Base-by-base conservation (phyloP, 2,888 invertebrate species). In the Heliconius aoede region DNA sequence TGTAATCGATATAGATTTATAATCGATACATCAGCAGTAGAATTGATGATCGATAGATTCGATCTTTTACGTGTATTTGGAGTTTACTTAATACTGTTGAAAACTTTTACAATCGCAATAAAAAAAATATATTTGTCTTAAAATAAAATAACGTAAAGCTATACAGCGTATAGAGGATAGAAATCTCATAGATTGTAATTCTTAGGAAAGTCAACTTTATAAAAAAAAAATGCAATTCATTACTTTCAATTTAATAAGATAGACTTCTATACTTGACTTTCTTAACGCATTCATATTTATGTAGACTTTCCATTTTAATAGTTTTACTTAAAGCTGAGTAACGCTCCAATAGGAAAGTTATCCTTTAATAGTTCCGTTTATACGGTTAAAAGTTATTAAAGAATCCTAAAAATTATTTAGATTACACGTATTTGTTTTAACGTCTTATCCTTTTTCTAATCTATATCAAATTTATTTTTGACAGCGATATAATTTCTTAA, bases 231-330 rank as follows among this genome's bases (percentile, higher is more conserved):
- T 15, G 36, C 65, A 36, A 65, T 40, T 65, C 65, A 40, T 65
- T 36, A 40, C 65, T 36, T 40, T 65, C 65, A 65, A 24, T 36
- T 64, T 36, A 65, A 36, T 36, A 24, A 40, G 65, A 40, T 40
- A 24, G 24, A 40, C 36, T 40, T 64, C 21, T 15, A 18, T 65
- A 62, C n/a, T n/a, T n/a, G n/a, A n/a, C n/a, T n/a, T n/a, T n/a
- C n/a, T n/a, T n/a, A n/a, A n/a, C 15, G 4, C 11, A 24, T 32
- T 8, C n/a, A 55, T 24, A 30, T 30, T 13, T 55, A 32, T 8
- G 15, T 30, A 40, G 65, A 78, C 78, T 76, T 79, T 78, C 76
- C 76, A 51, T 77, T 79, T 79, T 74, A 68, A 74, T 67, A 65
- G 72, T 79, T 60, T 76, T 74, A 76, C 74, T 72, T 36, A 28